Evolutionary conservation across 23 tunicate species (phyloP), one percentile per base, ranked within the genome.

Genomic region (Styela plicata): DNA sequence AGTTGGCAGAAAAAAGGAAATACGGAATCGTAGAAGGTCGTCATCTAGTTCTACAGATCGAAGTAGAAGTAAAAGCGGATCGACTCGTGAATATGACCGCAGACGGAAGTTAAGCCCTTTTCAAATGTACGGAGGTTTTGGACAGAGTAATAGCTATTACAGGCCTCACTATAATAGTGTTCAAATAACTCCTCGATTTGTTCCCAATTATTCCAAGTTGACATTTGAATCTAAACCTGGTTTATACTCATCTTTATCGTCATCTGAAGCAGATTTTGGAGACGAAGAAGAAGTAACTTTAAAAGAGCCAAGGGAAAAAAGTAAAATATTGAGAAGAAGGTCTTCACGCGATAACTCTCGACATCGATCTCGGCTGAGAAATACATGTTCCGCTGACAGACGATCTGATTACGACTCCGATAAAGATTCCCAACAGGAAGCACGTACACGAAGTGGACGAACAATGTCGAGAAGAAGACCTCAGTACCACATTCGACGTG

Each of bases 181-280:
- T 7, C 57, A 44, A 44, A 7, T 7, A 44, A 44, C 57, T 13
- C 57, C 57, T 5, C 57, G 57, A 44, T 44, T 44, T 44, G 57
- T 13, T 7, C 52, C 66, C 1, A 76, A 53, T 31, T 76, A 76
- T 53, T 22, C 81, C 64, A 76, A 24, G 1, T 25, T 44, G 13
- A 13, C 26, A 30, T 53, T n/a, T 44, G 1, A 36, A 7, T 76
- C 37, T 31, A 27, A 52, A 10, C 36, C 81, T 0, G 0, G 31
- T 33, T 24, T 76, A 18, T 76, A 76, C 81, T 76, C 81, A 13
- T 31, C 81, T 21, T 24, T 76, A 44, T 76, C 81, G 0, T 76
- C 81, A 25, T 36, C 52, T 29, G 81, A 76, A 26, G 0, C 66
- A 21, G 81, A 76, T 76, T 76, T 76, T 76, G 66, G 81, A 44